Percentiles rank a stretch among this genome's conserved stretches.
Conservation (phyloP, 2,888 invertebrate genomes). For the Liopterus haemorrhoidalis region DNA sequence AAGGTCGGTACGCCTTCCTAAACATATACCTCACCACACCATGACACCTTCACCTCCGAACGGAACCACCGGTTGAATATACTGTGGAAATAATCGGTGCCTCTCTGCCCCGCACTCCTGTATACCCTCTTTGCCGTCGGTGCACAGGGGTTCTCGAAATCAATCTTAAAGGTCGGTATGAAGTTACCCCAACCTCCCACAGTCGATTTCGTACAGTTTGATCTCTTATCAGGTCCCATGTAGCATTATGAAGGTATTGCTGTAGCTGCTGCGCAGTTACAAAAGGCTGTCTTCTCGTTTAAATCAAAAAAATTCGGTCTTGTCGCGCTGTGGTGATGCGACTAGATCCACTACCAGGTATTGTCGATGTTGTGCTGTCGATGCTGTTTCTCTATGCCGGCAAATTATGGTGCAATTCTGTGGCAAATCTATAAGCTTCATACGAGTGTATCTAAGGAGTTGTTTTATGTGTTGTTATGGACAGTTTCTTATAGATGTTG, state of each 20-base stretch:
- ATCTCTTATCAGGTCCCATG: slow-evolving; percentile 1
- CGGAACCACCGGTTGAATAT: too few relatives aligned
- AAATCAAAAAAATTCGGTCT: slow-evolving; percentile 1
- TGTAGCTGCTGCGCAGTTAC: background rate
- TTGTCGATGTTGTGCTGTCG: slow-evolving; percentile 1
- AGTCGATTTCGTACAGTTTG: slow-evolving; percentile 6
- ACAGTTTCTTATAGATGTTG: too few relatives aligned
- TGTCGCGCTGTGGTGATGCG: background rate
- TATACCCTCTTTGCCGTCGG: slow-evolving; percentile 5
- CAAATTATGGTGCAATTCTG: too few relatives aligned
- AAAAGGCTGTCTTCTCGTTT: slow-evolving; percentile 1
- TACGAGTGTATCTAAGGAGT: too few relatives aligned
- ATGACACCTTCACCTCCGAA: too few relatives aligned
- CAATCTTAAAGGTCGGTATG: slow-evolving; percentile 4
- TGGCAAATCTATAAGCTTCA: too few relatives aligned
- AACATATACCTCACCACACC: too few relatives aligned
- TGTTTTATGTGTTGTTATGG: too few relatives aligned
- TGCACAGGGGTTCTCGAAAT: background rate
- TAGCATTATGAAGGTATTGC: background rate
- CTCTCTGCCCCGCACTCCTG: too few relatives aligned
- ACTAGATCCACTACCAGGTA: background rate
- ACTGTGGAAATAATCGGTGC: too few relatives aligned
- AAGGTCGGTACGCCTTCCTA: too few relatives aligned
- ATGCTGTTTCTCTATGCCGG: slow-evolving; percentile 1
- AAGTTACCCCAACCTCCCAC: background rate